Conservation (phyloP, 2,113 vertebrate genomes). For the Alethe castanea region DNA sequence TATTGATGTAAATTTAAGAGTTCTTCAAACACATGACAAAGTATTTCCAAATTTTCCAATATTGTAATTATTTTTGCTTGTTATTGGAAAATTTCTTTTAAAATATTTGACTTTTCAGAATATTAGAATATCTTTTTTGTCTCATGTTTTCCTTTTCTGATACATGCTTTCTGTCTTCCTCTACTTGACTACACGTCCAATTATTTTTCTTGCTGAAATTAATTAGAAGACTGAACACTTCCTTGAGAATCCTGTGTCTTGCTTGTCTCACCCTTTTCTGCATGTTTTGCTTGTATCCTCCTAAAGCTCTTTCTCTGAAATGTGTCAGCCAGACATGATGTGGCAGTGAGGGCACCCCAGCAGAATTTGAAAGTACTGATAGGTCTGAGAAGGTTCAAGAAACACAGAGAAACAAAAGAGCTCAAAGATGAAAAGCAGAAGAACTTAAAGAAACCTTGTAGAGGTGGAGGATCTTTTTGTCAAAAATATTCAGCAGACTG, state of each 20-base stretch:
- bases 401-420: not conserved
- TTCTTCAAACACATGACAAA: not conserved
- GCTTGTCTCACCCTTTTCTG: not conserved
- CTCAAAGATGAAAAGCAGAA: not conserved
- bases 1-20: not conserved
- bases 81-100: not conserved
- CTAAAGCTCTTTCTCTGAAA: not conserved
- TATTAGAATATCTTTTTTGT: not conserved
- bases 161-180: not conserved
- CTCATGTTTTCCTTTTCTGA: not conserved
- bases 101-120: not conserved
- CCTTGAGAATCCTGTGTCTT: not conserved
- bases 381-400: not conserved
- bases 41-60: not conserved
- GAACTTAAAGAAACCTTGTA: not conserved
- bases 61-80: not conserved
- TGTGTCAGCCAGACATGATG: not conserved
- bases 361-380: not conserved
- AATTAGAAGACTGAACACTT: not conserved
- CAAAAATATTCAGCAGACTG: not conserved
- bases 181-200: not conserved
- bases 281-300: not conserved
- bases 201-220: not conserved
- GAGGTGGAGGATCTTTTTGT: not conserved
- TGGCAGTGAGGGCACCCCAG: not conserved